These are phyloP conservation scores for Fundulus diaphanus DNA, from an alignment of 2,797 vertebrate genomes.

Conservation along the genomic window DNA sequence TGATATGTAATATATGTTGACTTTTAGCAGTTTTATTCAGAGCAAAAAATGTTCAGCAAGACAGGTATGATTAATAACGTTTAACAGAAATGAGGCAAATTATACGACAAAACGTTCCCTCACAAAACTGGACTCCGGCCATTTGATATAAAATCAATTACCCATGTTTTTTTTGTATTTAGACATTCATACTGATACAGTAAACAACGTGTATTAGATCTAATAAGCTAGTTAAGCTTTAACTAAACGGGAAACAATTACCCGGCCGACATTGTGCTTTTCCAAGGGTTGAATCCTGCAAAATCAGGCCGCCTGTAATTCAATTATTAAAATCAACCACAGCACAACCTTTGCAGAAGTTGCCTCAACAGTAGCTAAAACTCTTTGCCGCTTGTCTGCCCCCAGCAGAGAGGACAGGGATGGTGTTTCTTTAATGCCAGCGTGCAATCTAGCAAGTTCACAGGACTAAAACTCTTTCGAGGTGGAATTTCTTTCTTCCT, in stretches of 20 bases:
- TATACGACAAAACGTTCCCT: background rate
- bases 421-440: constrained; percentile 57
- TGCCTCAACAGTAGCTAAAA: constrained; percentile 25
- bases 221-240: constrained; percentile 2
- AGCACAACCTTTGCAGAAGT: constrained; percentile 4
- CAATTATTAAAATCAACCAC: constrained; percentile 16
- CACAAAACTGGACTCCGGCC: background rate
- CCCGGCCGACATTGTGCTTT: constrained; percentile 10
- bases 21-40: too few species aligned
- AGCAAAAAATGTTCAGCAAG: background rate
- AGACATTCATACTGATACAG: background rate
- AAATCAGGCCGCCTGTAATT: constrained; percentile 4
- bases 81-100: background rate
- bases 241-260: constrained; percentile 13
- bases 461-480: constrained; percentile 59
- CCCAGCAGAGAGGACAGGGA: constrained; percentile 43
- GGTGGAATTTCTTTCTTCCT: constrained; percentile 44
- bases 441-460: constrained; percentile 49
- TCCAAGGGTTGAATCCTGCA: background rate
- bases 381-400: constrained; percentile 31
- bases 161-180: background rate
- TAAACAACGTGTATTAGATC: background rate
- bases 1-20: too few species aligned
- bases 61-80: background rate
- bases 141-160: background rate